Evolutionary conservation across 1,140 invertebrate genomes (phyloP).

Genomic region (Hirudo medicinalis): DNA sequence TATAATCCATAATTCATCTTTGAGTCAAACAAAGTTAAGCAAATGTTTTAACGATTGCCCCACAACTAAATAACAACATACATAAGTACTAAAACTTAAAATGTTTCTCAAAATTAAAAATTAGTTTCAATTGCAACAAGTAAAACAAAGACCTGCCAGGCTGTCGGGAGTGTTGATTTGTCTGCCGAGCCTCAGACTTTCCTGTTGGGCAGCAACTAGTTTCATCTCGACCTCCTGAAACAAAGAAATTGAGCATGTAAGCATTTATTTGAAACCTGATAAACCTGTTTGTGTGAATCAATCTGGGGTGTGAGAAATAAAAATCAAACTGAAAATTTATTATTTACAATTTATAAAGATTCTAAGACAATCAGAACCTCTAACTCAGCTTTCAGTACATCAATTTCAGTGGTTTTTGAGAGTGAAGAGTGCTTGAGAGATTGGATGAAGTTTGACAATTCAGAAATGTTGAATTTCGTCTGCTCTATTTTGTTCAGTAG

Average conservation of each 20-base stretch:
- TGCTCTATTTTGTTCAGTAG: conserved; percentile 73
- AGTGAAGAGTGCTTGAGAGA: conserved; percentile 76
- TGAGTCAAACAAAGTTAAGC: too few species aligned
- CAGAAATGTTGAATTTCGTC: conserved; percentile 71
- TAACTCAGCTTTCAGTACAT: conserved; percentile 57
- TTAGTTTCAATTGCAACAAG: not conserved
- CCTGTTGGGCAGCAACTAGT: conserved; percentile 11
- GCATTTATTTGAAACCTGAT: not conserved
- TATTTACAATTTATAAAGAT: not conserved
- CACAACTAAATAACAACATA: too few species aligned
- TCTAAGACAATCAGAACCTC: conserved; percentile 29
- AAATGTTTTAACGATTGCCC: too few species aligned
- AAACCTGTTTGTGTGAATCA: not conserved
- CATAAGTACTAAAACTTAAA: not conserved
- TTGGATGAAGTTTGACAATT: conserved; percentile 87
- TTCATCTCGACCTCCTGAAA: conserved; percentile 14
- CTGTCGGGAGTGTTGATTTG: conserved; percentile 10
- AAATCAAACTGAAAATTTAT: not conserved
- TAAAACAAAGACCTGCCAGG: not conserved
- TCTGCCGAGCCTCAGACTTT: conserved; percentile 6
- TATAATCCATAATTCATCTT: too few species aligned
- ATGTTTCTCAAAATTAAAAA: not conserved
- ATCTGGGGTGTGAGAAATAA: not conserved
- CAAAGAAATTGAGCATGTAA: not conserved
- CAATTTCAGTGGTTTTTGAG: conserved; percentile 73